These are phyloP conservation scores for Neoseiulus cucumeris DNA, from an alignment of 1,140 invertebrate genomes.

Conservation along the genomic window DNA sequence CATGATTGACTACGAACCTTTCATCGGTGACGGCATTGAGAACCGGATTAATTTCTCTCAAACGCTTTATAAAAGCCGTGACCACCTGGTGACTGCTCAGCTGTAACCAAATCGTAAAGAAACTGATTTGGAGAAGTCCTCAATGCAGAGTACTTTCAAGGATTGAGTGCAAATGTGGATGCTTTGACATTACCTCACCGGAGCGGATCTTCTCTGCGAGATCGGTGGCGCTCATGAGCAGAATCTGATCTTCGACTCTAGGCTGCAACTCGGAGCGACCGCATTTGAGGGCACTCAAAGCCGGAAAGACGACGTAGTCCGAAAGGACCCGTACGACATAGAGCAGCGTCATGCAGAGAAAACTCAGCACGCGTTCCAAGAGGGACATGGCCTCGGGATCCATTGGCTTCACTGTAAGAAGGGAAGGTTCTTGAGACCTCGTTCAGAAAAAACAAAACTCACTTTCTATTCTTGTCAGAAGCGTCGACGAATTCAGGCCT, in stretches of 20 bases:
- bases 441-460: too few relatives aligned
- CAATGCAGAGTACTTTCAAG: too few relatives aligned
- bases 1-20: background rate
- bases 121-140: too few relatives aligned
- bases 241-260: constrained; percentile 42
- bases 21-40: constrained; percentile 8
- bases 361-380: too few relatives aligned
- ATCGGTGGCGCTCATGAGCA: constrained; percentile 46
- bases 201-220: constrained; percentile 54
- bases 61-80: background rate
- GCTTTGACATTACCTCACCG: constrained; percentile 47
- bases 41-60: background rate
- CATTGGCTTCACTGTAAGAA: too few relatives aligned
- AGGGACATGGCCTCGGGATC: too few relatives aligned
- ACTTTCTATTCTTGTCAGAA: too few relatives aligned
- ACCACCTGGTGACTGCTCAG: background rate
- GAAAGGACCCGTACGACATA: background rate
- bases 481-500: too few relatives aligned
- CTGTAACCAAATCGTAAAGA: too few relatives aligned
- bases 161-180: background rate
- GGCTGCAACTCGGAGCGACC: constrained; percentile 21
- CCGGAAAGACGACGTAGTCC: background rate
- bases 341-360: too few relatives aligned
- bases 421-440: too few relatives aligned
- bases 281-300: background rate